Evolutionary conservation across 2,888 invertebrate genomes (phyloP).

Genomic region (Acronicta aceris): DNA sequence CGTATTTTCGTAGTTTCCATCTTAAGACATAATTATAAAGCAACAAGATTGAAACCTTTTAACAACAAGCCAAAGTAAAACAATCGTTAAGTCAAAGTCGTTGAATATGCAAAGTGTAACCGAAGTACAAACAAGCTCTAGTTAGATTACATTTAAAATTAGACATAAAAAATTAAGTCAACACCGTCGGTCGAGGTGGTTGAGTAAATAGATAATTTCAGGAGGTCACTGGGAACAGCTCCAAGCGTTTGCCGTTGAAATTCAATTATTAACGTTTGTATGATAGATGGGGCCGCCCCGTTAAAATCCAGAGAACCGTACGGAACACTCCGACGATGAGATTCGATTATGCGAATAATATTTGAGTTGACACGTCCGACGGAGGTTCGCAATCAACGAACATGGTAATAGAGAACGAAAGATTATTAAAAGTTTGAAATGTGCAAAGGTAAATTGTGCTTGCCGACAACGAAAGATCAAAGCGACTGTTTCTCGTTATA

Average conservation of each 20-base stretch:
- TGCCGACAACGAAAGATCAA: conserved; percentile 60
- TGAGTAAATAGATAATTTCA: conserved; percentile 65
- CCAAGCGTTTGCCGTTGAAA: conserved; percentile 62
- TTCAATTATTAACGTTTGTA: conserved; percentile 67
- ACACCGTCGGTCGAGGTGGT: conserved; percentile 50
- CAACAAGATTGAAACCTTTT: conserved; percentile 1
- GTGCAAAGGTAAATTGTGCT: conserved; percentile 44
- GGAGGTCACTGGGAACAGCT: conserved; percentile 56
- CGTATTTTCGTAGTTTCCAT: conserved; percentile 37
- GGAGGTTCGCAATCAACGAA: conserved; percentile 57
- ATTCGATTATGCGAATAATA: conserved; percentile 68
- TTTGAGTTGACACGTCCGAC: conserved; percentile 61
- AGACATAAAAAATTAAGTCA: conserved; percentile 29
- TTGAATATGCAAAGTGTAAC: conserved; percentile 42
- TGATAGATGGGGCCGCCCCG: conserved; percentile 55
- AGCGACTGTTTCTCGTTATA: conserved; percentile 28
- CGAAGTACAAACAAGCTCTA: conserved; percentile 30
- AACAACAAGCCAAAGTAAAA: conserved; percentile 13
- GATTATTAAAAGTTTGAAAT: conserved; percentile 37
- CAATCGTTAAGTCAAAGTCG: conserved; percentile 15
- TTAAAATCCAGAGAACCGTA: conserved; percentile 52
- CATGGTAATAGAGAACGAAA: conserved; percentile 48
- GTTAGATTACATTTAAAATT: conserved; percentile 33
- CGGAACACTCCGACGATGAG: conserved; percentile 54
- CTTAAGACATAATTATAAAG: conserved; percentile 1